Evolutionary conservation across 2,113 vertebrate species (phyloP), one percentile per base, ranked within the genome.

Genomic region (Eolophus roseicapilla): DNA sequence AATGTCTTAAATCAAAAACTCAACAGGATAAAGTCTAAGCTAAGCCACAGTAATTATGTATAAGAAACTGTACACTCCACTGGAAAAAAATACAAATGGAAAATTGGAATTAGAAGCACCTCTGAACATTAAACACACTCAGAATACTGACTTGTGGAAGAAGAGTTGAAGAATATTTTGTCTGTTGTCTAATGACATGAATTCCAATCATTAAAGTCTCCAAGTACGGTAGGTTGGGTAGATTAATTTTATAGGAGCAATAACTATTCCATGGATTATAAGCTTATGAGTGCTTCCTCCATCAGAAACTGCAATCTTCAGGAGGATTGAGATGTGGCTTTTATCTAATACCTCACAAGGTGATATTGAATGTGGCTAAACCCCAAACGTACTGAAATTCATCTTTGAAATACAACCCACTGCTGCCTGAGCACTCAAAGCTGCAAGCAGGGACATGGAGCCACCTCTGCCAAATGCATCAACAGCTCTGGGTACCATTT

Each of bases 311-410:
- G 33, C 59, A 88, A 37, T 77, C 75, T 90, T 70, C 55, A 81
- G 43, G 53, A 83, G 43, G 71, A 80, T 1, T 74, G 86, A 82
- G 67, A 88, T 19, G 44, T 23, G 75, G 71, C 60, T 94, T 84
- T 90, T 77, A 90, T 46, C 46, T 75, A 86, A 67, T 62, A 83
- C 78, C 62, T 92, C 59, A 90, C 85, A 93, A 88, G 85, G 80
- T 74, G 88, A 94, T 88, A 78, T 0, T 70, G 71, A 93, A 83
- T 4, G 41, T 68, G 47, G 18, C n/a, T 88, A 67, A 90, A 80
- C 0, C 39, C n/a, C 49, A 82, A 77, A 74, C 4, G 67, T 44
- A 49, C 50, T 41, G 50, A 92, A 94, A 74, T 62, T 10, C 12
- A 10, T 27, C 44, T 86, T 1, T 77, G 88, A 90, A 92, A 92